Conservation (phyloP, 64 coral and sea anemone genomes). For the Montipora foliosa region DNA sequence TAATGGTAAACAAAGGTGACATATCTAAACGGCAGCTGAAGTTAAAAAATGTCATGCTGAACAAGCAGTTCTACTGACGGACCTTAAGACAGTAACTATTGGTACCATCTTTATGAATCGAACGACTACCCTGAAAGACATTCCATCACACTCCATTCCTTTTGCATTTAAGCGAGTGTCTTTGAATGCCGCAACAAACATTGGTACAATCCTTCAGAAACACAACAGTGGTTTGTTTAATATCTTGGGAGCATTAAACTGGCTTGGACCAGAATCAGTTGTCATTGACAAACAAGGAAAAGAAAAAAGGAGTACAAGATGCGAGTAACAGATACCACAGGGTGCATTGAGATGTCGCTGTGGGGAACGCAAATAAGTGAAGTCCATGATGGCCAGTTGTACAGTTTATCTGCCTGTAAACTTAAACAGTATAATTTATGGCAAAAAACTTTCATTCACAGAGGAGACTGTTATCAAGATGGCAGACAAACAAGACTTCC, state of each 20-base stretch:
- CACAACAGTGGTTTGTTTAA: neutral
- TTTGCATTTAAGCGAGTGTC: neutral
- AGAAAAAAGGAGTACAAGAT: neutral
- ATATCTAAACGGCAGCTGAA: constrained; percentile 20
- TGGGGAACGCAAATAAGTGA: no score
- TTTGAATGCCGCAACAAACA: neutral
- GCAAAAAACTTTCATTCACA: no score
- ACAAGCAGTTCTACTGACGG: constrained; percentile 2
- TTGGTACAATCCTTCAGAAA: neutral
- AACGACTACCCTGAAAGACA: neutral
- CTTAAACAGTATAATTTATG: no score
- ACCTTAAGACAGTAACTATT: neutral
- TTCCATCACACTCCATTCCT: neutral
- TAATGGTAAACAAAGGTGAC: constrained; percentile 21
- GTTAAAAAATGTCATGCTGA: neutral
- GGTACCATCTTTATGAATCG: constrained; percentile 25
- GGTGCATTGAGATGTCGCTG: neutral
- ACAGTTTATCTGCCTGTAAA: no score
- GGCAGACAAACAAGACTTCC: no score
- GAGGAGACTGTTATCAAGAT: no score
- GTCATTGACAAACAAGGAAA: neutral
- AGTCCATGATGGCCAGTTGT: no score
- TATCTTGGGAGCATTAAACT: neutral
- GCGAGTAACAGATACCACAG: neutral
- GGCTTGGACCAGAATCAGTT: neutral